Conservation (phyloP, 2,888 invertebrate species). For the Sphinx pinastri region DNA sequence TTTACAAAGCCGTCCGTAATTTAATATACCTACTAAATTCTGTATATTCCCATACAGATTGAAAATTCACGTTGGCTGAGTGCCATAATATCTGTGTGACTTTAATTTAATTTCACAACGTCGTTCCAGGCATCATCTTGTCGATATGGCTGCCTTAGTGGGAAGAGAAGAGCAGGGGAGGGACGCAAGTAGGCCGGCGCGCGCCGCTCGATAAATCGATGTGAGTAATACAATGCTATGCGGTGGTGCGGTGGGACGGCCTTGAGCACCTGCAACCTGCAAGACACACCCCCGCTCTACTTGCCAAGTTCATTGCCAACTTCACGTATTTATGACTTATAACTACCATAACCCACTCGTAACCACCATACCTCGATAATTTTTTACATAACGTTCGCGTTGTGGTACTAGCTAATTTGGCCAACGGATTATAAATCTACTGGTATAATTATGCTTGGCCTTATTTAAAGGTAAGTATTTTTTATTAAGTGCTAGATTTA, state of each 20-base stretch:
- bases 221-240: conserved; percentile 73
- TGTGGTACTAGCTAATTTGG: background rate
- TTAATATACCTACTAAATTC: background rate
- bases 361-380: background rate
- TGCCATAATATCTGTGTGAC: conserved; percentile 18
- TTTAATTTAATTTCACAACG: conserved; percentile 29
- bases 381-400: background rate
- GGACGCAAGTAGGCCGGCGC: conserved; percentile 66
- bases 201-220: conserved; percentile 83
- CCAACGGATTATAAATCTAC: background rate
- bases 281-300: conserved; percentile 78
- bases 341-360: conserved; percentile 10
- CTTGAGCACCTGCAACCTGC: conserved; percentile 76
- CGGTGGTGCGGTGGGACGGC: conserved; percentile 68
- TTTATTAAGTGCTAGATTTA: conserved; percentile 27
- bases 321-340: conserved; percentile 49
- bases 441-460: background rate
- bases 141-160: conserved; percentile 47
- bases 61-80: conserved; percentile 8
- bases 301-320: conserved; percentile 80
- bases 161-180: conserved; percentile 56
- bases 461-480: conserved; percentile 18
- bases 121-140: conserved; percentile 28
- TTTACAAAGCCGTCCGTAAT: background rate
- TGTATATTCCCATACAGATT: background rate